Base-by-base conservation (phyloP, 2,113 vertebrate species). In the Microtus montanus region DNA sequence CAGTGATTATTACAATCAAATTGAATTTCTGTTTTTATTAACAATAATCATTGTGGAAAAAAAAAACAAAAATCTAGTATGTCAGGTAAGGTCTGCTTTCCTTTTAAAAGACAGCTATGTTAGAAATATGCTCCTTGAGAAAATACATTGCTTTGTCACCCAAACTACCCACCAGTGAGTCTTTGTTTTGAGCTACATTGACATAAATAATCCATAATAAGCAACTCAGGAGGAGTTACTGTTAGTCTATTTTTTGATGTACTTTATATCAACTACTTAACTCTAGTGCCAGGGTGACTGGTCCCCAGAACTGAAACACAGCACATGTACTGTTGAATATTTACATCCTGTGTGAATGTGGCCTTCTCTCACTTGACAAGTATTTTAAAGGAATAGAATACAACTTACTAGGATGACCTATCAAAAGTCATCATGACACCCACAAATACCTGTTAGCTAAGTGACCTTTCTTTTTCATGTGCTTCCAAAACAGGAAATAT, bases 251-350 rank as follows among this genome's bases (percentile, higher is more conserved):
- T 89, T 84, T 41, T 88, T 73, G 1, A 54, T 73, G 38, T 84
- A 10, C n/a, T 94, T 93, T 78, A 4, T 6, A 2, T 83, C 92
- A 96, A 88, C 10, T 86, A 84, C 47, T 90, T 52, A 96, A 2
- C 87, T 92, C 22, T 78, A 61, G 3, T 73, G 68, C 75, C 30
- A 66, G 22, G 11, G 28, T 95, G 17, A 66, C 49, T 86, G 24
- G 47, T 71, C 63, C 89, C 91, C 35, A 71, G 54, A 58, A 24
- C 44, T 75, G 89, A 84, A 38, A 71, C 41, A 49, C 15, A 64
- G 30, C 54, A 84, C 52, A 90, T 80, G 5, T 63, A 58, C 4
- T 47, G 2, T 79, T 79, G 52, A 70, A 35, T 52, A 63, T 22
- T 49, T 89, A 35, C 77, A 70, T 91, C 88, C 3, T 88, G 4